Base-by-base conservation (phyloP, 2,888 invertebrate species). In the Cephus pygmeus region DNA sequence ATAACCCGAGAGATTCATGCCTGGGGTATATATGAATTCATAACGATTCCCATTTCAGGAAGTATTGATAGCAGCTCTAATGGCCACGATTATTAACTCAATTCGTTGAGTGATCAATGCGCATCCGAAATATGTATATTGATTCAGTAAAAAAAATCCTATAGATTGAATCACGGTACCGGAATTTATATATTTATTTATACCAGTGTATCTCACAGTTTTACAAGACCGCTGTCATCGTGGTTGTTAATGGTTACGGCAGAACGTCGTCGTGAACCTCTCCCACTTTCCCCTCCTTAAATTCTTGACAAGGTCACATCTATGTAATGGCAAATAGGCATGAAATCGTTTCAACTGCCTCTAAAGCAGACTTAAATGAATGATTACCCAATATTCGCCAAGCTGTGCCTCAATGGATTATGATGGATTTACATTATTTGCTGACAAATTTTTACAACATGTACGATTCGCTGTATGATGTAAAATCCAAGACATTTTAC, bases 291-390 rank as follows among this genome's bases (percentile, higher is more conserved):
- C 75, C 73, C 69, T 77, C 73, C 83, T 87, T 82, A 86, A 89
- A 89, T 89, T 90, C 88, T 84, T 88, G 84, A 81, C 89, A 90
- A 90, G 90, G 90, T 89, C 90, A 89, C 87, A 88, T 88, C 85
- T 85, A 89, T 88, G 85, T 88, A 89, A 88, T 85, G 84, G 87
- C 85, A 87, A 87, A 86, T 85, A 84, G 82, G 87, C 86, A 87
- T 86, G 87, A 89, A 88, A 88, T 86, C 85, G 85, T 86, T 87
- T 85, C 85, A 87, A 85, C 85, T 84, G 83, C 85, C 85, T 80
- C 84, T 85, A 83, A 79, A 85, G 80, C 83, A 81, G 79, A 81
- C 81, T 86, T 83, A 81, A 87, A 82, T 80, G 85, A 79, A 83
- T 81, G 84, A 86, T 87, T 84, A 82, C 83, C 56, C 56, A 56